Evolutionary conservation across 1,140 invertebrate species (phyloP), one percentile per base, ranked within the genome.

Genomic region (Drosophila biarmipes): DNA sequence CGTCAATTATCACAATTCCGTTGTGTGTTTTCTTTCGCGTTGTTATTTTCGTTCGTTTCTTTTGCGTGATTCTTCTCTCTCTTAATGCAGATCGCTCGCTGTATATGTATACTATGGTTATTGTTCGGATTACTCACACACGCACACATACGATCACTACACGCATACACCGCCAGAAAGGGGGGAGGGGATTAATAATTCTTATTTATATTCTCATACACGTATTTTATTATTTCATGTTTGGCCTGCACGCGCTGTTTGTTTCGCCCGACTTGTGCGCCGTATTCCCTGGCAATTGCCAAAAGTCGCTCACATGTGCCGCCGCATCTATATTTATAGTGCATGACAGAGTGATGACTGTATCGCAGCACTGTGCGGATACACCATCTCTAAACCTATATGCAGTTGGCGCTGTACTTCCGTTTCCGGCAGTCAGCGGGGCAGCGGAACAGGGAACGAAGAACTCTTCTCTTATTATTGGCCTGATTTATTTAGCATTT

Each of bases 21-120:
- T 73, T 59, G 37, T 49, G 43, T 62, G 45, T 76, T 76, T 75
- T 48, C 24, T 24, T 86, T 86, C 82, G 82, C 78, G 57, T 89
- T 79, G 51, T 89, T 79, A 72, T 79, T 76, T 84, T 79, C 79
- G 79, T 86, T 77, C 62, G 78, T 78, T 63, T 61, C 73, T 68
- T 55, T 64, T 55, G 27, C 49, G 54, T 80, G 43, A 46, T 43
- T 78, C 66, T 64, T 57, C 51, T 59, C 55, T 73, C 51, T 51
- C 53, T 67, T 48, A 56, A 48, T 73, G 62, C 76, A 72, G 84
- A 82, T 84, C 79, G 84, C 80, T 85, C 77, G 73, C 58, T 84
- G 34, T 55, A 42, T 73, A 63, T 54, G 67, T 81, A 40, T 15
- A 42, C 3, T 42, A 42, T 43, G 21, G 40, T 61, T 49, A 49